Percentiles rank a stretch among this genome's conserved stretches.
Conservation (phyloP, 30 jellyfish, hydroid and myxozoan species). For the Pelagia noctiluca region DNA sequence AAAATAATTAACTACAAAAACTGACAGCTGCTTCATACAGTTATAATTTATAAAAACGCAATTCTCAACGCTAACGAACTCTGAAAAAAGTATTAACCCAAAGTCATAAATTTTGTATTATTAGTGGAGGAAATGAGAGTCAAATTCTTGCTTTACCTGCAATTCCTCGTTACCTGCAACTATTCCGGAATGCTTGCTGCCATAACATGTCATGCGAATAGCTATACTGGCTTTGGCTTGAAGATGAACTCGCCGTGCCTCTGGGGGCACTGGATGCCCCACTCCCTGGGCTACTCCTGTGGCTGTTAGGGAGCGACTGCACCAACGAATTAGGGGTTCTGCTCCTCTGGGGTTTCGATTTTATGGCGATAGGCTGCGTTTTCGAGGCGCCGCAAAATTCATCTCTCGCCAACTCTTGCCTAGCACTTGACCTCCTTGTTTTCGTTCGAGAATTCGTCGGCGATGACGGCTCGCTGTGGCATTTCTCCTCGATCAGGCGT, state of each 20-base stretch:
- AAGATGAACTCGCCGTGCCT: too few relatives aligned
- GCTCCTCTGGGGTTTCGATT: constrained; percentile 16
- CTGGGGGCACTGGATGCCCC: constrained; percentile 43
- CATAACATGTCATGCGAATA: constrained; percentile 58
- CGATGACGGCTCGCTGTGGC: constrained; percentile 60
- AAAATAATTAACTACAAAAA: too few relatives aligned
- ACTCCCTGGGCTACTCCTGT: constrained; percentile 61
- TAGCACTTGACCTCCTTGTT: not conserved
- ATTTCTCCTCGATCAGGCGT: constrained; percentile 11
- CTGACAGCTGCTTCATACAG: too few relatives aligned
- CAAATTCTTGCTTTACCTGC: constrained; percentile 6
- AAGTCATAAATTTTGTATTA: not conserved
- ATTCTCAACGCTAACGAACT: too few relatives aligned
- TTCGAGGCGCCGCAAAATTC: constrained; percentile 19
- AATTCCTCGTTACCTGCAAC: constrained; percentile 39
- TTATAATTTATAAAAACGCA: too few relatives aligned
- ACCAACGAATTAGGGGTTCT: constrained; percentile 9
- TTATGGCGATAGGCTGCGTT: constrained; percentile 68
- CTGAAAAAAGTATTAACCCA: not conserved
- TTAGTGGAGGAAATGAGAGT: not conserved
- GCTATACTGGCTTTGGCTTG: constrained; percentile 57
- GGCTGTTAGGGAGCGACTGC: constrained; percentile 58
- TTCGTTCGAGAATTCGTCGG: constrained; percentile 25
- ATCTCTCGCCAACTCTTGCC: not conserved
- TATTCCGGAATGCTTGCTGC: constrained; percentile 69